Conservation (phyloP, 2,888 invertebrate genomes). For the Ectemnius cavifrons region DNA sequence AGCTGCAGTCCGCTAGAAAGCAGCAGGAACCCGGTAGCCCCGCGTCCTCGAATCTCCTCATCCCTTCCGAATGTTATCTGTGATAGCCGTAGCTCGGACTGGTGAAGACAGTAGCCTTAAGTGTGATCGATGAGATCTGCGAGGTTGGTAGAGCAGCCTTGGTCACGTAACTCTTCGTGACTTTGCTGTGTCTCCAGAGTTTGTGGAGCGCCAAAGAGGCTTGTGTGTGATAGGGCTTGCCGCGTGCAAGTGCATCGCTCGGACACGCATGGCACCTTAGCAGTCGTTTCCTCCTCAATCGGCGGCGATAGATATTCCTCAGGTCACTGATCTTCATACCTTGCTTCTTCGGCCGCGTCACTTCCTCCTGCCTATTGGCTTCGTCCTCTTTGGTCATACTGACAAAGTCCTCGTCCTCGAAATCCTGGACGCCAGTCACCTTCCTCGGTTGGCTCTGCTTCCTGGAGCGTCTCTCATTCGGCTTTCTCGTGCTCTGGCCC, state of each 20-base stretch:
- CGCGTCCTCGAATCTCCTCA: not conserved
- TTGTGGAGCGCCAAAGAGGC: constrained; percentile 79
- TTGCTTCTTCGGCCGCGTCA: constrained; percentile 32
- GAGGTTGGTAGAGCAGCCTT: constrained; percentile 8
- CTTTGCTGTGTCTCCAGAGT: constrained; percentile 78
- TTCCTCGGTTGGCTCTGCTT: constrained; percentile 80
- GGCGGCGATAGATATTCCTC: constrained; percentile 8
- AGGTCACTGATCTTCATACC: constrained; percentile 1
- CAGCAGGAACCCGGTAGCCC: not conserved
- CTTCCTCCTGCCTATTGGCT: not conserved
- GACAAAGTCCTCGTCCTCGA: constrained; percentile 46
- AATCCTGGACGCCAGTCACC: constrained; percentile 68
- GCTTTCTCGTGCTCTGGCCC: constrained; percentile 10
- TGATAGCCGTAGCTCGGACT: constrained; percentile 56
- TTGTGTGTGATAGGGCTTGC: constrained; percentile 78
- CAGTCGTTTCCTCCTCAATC: constrained; percentile 36
- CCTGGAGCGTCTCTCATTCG: constrained; percentile 75
- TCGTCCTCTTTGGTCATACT: not conserved
- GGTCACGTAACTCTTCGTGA: not conserved
- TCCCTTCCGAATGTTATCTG: constrained; percentile 61
- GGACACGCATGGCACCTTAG: constrained; percentile 69
- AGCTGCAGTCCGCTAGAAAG: not conserved
- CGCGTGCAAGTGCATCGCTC: constrained; percentile 74
- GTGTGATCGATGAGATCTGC: constrained; percentile 57
- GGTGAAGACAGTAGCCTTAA: constrained; percentile 67